Evolutionary conservation across 2,113 vertebrate genomes (phyloP).

Genomic region (Cebus imitator): DNA sequence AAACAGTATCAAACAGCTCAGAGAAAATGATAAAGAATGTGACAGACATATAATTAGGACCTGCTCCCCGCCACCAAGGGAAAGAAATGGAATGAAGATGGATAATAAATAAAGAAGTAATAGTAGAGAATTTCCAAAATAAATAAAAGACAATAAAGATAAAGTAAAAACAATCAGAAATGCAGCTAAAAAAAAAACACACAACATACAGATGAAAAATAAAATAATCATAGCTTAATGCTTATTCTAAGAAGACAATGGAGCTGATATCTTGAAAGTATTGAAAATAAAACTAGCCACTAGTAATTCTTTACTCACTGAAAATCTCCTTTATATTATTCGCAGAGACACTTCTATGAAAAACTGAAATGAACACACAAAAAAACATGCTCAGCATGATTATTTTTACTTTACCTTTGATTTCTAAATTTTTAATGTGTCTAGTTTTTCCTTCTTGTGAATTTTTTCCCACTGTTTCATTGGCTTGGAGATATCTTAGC

Average conservation of each 20-base stretch:
- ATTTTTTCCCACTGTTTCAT: no score
- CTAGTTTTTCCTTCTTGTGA: no score
- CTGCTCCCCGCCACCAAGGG: neutral
- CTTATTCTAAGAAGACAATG: neutral
- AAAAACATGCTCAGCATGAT: neutral
- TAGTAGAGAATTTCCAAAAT: neutral
- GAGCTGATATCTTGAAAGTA: neutral
- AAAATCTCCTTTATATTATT: neutral
- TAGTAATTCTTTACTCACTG: neutral
- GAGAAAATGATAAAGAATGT: neutral
- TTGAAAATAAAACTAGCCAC: neutral
- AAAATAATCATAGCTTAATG: neutral
- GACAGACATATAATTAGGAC: neutral
- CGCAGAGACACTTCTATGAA: neutral
- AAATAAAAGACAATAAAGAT: neutral
- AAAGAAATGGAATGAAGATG: neutral
- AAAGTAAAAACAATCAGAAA: neutral
- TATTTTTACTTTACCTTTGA: no score
- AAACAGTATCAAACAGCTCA: neutral
- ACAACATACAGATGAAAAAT: neutral
- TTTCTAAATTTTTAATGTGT: neutral
- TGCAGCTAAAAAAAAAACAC: neutral
- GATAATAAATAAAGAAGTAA: neutral
- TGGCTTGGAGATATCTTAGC: no score
- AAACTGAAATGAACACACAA: neutral